A percentile compares a stretch with the other conserved stretches of the same genome.
Conservation (phyloP, 2,888 invertebrate species). For the Nymphalis c-album region DNA sequence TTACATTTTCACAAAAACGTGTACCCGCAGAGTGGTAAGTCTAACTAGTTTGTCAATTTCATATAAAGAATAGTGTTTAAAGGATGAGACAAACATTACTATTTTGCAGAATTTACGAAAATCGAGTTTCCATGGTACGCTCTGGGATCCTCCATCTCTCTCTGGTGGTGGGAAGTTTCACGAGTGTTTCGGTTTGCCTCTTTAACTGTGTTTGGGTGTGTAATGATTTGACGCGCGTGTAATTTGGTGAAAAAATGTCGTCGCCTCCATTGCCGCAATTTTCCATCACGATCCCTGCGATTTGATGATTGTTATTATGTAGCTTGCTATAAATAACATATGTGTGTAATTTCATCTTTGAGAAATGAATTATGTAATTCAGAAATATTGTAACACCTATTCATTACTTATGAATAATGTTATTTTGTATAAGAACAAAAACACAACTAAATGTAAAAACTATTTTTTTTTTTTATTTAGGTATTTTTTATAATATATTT, state of each 20-base stretch:
- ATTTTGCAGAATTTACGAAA: neutral
- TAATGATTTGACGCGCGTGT: conserved; percentile 77
- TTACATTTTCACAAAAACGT: neutral
- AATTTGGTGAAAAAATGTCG: conserved; percentile 77
- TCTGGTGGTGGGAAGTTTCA: conserved; percentile 72
- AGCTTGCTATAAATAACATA: conserved; percentile 40
- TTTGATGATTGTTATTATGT: conserved; percentile 62
- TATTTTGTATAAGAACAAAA: too few species aligned
- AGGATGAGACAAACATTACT: neutral
- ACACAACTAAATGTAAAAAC: too few species aligned
- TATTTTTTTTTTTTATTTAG: too few species aligned
- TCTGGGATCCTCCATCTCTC: conserved; percentile 52
- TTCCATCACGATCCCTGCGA: conserved; percentile 56
- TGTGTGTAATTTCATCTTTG: conserved; percentile 35
- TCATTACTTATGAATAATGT: neutral
- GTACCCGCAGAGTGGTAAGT: neutral
- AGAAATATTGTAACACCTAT: neutral
- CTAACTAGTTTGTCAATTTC: neutral
- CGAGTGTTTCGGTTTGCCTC: conserved; percentile 79
- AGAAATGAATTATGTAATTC: conserved; percentile 32
- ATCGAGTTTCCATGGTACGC: conserved; percentile 58
- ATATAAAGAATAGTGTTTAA: neutral
- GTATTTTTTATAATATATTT: too few species aligned
- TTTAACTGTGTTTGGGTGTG: conserved; percentile 79
- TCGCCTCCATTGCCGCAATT: conserved; percentile 51